Conservation (phyloP, 2,113 vertebrate genomes). For the Sphaerodactylus townsendi region DNA sequence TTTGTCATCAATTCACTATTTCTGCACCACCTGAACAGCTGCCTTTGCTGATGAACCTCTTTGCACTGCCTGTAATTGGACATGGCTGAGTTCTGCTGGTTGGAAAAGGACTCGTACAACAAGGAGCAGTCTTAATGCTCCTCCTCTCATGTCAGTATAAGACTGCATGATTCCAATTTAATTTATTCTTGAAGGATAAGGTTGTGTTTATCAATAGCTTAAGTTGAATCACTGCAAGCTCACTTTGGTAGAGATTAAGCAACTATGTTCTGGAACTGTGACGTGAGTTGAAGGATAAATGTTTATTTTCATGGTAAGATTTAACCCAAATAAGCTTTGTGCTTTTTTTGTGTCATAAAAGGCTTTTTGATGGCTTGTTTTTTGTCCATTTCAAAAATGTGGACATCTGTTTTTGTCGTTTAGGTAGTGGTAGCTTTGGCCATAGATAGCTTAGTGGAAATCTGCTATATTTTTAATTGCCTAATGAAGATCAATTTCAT, state of each 20-base stretch:
- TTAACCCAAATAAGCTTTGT: not conserved
- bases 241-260: not conserved
- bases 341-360: not conserved
- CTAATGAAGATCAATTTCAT: not conserved
- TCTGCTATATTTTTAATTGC: not conserved
- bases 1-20: too few relatives aligned
- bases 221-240: too few relatives aligned
- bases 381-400: conserved; percentile 5
- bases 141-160: too few relatives aligned
- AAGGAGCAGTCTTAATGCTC: too few relatives aligned
- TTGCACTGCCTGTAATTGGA: too few relatives aligned
- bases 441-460: conserved; percentile 7
- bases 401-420: conserved; percentile 33
- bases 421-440: conserved; percentile 26
- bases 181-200: too few relatives aligned
- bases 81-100: too few relatives aligned
- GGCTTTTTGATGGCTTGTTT: not conserved
- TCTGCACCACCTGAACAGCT: too few relatives aligned
- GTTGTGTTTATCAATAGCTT: too few relatives aligned
- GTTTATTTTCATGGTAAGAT: not conserved
- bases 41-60: too few relatives aligned
- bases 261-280: not conserved
- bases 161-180: too few relatives aligned
- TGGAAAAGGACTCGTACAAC: too few relatives aligned
- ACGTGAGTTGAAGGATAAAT: not conserved